Evolutionary conservation across 2,797 vertebrate species (phyloP), one percentile per base, ranked within the genome.

Genomic region (Serranus cabrilla): DNA sequence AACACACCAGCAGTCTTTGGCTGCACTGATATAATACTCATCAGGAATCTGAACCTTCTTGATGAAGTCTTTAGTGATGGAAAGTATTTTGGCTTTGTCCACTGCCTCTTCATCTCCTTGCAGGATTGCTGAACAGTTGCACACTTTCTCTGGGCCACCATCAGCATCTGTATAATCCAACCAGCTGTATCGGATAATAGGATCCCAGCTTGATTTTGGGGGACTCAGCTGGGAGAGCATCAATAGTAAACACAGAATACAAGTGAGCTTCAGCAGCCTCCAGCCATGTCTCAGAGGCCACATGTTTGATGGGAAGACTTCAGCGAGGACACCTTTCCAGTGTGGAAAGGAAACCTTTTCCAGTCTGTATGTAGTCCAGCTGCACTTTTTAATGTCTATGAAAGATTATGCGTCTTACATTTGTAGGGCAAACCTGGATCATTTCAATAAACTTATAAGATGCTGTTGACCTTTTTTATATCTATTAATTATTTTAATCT

Each of bases 81-180:
- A 47, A 65, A 96, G 91, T 57, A 97, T 49, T 82, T 95, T 96
- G 43, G 88, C 93, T 20, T 94, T 87, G 37, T 91, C 81, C 51
- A 97, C 81, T 85, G 94, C 94, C 43, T 94, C 91, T n/a, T 4
- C 11, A 49, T 97, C 92, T 23, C 95, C 95, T 3, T 83, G 85
- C 63, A 96, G 62, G 85, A 97, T 89, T 77, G 90, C 96, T 18
- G 94, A 93, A 77, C 97, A 97, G 82, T 97, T 95, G 74, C 95
- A 85, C 51, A 76, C 20, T 21, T 63, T 82, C 63, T 89, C 76
- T 56, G 91, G 92, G 60, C 91, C 80, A 14, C 93, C 63, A 20
- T 87, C 80, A 16, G 7, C 87, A 47, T 86, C 78, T 13, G 55
- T 82, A 37, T 96, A 90, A 11, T 96, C 94, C 74, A 96, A 47